These are phyloP conservation scores for Anarhynchus alexandrinus DNA, from an alignment of 2,113 vertebrate genomes.

Conservation along the genomic window DNA sequence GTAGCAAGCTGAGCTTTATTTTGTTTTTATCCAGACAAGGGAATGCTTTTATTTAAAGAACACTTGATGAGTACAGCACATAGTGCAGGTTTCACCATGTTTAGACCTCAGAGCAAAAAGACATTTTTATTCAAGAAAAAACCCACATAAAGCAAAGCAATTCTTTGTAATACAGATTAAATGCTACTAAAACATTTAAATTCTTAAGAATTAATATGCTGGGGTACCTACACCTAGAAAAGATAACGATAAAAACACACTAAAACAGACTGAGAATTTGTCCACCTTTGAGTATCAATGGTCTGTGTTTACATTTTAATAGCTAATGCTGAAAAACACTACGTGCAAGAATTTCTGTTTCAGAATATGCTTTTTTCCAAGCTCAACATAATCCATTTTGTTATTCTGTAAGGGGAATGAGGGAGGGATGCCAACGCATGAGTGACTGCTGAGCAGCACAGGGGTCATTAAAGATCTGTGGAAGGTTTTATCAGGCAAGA, in stretches of 20 bases:
- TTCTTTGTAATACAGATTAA: neutral
- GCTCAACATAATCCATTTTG: neutral
- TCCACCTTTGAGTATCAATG: neutral
- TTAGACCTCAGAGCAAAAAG: neutral
- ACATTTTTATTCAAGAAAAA: neutral
- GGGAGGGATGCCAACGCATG: neutral
- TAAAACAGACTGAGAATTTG: neutral
- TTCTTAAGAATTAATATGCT: neutral
- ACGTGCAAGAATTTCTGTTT: neutral
- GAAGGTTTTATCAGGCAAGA: neutral
- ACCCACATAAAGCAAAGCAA: neutral
- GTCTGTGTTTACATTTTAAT: neutral
- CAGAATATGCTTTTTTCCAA: neutral
- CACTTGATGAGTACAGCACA: neutral
- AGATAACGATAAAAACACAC: neutral
- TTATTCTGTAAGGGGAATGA: neutral
- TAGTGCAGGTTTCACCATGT: neutral
- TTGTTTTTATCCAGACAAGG: neutral
- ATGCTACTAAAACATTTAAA: neutral
- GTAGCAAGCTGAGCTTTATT: neutral
- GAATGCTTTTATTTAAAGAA: neutral
- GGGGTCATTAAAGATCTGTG: neutral
- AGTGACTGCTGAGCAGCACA: neutral
- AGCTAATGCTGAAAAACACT: neutral
- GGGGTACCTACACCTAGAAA: neutral